Conservation (phyloP, 2,113 vertebrate genomes). For the Urocynchramus pylzowi region DNA sequence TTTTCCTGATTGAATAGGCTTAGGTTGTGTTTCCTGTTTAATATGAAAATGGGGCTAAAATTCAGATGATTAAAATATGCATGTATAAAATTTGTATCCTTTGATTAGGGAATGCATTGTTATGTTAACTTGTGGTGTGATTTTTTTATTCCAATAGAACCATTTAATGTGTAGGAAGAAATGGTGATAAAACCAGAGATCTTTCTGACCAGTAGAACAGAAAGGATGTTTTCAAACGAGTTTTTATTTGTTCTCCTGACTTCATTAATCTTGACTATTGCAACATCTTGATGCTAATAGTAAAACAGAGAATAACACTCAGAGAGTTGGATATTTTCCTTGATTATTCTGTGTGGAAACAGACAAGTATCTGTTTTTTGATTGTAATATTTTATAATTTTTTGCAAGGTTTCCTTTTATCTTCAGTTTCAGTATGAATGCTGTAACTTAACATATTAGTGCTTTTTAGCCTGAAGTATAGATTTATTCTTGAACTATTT, state of each 20-base stretch:
- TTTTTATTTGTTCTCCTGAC: background rate
- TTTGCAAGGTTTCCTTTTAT: background rate
- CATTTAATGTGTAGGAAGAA: background rate
- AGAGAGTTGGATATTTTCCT: background rate
- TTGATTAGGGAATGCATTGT: background rate
- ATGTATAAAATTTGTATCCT: background rate
- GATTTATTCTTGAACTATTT: background rate
- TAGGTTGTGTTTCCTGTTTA: background rate
- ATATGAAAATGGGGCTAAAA: background rate
- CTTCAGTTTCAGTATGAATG: background rate
- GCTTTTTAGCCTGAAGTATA: background rate
- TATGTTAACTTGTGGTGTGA: background rate
- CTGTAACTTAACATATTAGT: background rate
- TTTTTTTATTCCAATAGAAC: background rate
- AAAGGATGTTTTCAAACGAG: background rate
- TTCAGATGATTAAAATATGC: background rate
- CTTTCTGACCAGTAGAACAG: background rate
- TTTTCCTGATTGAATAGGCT: background rate
- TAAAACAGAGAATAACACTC: background rate
- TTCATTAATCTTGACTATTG: background rate
- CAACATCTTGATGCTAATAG: background rate
- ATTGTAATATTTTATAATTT: background rate
- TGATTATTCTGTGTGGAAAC: background rate
- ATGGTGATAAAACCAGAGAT: background rate
- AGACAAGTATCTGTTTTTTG: background rate